A percentile compares a stretch with the other conserved stretches of the same genome.
phyloP scores from a whole-genome alignment of 2,113 vertebrate species.

The Grallaria varia region DNA sequence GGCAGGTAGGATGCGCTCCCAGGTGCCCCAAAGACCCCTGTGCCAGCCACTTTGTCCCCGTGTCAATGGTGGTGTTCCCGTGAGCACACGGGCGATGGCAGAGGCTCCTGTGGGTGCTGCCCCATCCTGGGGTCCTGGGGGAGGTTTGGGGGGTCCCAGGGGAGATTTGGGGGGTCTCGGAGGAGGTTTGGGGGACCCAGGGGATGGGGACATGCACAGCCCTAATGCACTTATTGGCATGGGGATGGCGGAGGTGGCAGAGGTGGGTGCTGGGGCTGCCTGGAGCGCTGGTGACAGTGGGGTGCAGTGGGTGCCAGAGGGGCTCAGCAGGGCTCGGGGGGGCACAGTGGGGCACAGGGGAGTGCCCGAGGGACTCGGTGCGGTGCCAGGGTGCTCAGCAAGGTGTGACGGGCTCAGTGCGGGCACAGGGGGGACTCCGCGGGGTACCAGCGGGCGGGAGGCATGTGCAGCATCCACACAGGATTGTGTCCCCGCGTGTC shows the following conservation, averaged over 20 bases:
- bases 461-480: not conserved
- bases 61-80: fast-evolving
- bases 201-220: not conserved
- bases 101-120: not conserved
- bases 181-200: not conserved
- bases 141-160: too few species aligned
- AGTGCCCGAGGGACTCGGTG: not conserved
- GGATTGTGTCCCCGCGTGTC: not conserved
- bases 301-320: not conserved
- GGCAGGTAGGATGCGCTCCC: fast-evolving
- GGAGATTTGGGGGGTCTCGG: fast-evolving
- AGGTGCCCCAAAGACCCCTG: not conserved
- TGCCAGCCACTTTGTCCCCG: fast-evolving
- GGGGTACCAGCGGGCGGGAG: not conserved
- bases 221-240: fast-evolving
- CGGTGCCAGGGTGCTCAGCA: not conserved
- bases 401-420: not conserved
- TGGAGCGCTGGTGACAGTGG: not conserved
- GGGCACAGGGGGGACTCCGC: not conserved
- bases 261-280: not conserved
- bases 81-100: fast-evolving
- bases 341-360: too few species aligned
- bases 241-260: not conserved
- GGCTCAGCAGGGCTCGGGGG: not conserved
- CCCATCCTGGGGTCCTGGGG: fast-evolving